Evolutionary conservation across 2,797 vertebrate genomes (phyloP).

Genomic region (Cuniculus paca): DNA sequence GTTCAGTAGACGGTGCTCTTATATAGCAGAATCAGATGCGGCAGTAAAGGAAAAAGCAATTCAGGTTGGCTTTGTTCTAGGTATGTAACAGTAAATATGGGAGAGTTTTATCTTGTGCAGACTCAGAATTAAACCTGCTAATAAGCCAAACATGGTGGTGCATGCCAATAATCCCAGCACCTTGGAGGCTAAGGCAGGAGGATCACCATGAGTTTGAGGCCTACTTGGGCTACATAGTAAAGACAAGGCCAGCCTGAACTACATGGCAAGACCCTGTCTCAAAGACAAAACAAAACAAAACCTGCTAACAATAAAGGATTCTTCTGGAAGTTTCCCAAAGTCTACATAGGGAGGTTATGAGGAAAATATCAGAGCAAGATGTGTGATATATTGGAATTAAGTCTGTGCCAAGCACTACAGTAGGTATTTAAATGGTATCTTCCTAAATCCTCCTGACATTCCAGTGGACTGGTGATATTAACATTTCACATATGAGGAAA

Average conservation of each 20-base stretch:
- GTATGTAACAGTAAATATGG: conserved; percentile 88
- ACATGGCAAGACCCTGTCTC: neutral
- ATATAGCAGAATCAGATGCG: conserved; percentile 98
- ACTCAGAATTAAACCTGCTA: conserved; percentile 38
- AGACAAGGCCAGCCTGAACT: neutral
- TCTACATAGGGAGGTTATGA: neutral
- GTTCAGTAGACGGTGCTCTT: conserved; percentile 98
- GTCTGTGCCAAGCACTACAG: neutral
- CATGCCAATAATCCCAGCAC: neutral
- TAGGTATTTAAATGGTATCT: conserved; percentile 28
- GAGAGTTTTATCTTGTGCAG: conserved; percentile 18
- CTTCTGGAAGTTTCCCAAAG: neutral
- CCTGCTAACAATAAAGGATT: neutral
- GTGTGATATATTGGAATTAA: conserved; percentile 36
- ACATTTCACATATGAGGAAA: conserved; percentile 47
- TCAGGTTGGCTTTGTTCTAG: conserved; percentile 98
- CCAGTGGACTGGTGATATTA: conserved; percentile 17
- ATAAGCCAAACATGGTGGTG: neutral
- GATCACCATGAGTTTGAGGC: neutral
- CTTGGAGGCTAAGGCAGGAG: neutral
- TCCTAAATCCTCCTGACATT: conserved; percentile 54
- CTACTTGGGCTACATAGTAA: neutral
- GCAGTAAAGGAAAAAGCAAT: conserved; percentile 99
- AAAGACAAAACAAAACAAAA: neutral
- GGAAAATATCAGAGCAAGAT: neutral